Evolutionary conservation across 2,113 vertebrate species (phyloP).

Genomic region (Bettongia penicillata): DNA sequence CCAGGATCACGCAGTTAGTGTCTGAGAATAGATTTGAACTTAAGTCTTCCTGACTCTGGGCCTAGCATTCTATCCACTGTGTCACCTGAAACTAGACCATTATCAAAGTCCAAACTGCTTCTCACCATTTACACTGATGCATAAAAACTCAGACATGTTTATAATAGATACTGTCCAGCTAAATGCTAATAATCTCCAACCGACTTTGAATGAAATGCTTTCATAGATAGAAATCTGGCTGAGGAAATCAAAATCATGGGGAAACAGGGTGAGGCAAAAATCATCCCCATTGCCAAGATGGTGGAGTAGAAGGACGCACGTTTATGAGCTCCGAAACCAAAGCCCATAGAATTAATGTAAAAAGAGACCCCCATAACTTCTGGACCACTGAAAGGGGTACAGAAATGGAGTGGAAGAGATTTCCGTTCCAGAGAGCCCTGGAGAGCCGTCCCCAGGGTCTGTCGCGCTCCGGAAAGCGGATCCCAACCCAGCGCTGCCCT

Average conservation of each 20-base stretch:
- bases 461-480: too few relatives aligned
- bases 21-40: background rate
- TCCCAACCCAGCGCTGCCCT: too few relatives aligned
- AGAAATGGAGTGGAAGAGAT: too few relatives aligned
- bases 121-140: background rate
- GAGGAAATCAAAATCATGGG: background rate
- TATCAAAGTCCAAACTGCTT: background rate
- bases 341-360: too few relatives aligned
- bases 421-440: too few relatives aligned
- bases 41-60: background rate
- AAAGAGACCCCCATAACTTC: too few relatives aligned
- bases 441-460: too few relatives aligned
- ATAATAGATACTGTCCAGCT: background rate
- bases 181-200: background rate
- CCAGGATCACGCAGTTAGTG: background rate
- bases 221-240: background rate
- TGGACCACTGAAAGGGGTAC: too few relatives aligned
- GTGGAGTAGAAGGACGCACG: too few relatives aligned
- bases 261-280: background rate
- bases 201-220: background rate
- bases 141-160: background rate
- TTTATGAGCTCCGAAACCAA: too few relatives aligned
- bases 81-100: background rate
- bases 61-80: background rate
- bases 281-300: background rate